Evolutionary conservation across 2,113 vertebrate genomes (phyloP), one percentile per base, ranked within the genome.

Genomic region (Monarcha castaneiventris): DNA sequence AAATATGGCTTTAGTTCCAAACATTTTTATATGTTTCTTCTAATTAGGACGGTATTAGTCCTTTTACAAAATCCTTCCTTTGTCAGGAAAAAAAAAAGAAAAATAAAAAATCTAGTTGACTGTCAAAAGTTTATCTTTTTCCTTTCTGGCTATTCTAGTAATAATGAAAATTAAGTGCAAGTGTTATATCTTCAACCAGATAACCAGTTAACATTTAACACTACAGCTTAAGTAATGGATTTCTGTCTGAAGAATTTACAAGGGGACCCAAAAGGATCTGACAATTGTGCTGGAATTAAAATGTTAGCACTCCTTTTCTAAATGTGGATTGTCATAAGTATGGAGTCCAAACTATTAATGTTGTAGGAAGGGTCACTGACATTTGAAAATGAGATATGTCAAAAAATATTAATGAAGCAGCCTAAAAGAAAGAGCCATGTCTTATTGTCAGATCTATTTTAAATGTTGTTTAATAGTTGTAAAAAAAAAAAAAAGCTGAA

Each of bases 211-310:
- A 9, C 26, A 32, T 23, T 63, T 72, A 80, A 43, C 8, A 23
- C 4, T 84, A n/a, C 35, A 81, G 13, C 3, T 78, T 22, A 87
- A 39, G 30, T 48, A 13, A 39, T 13, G 2, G 35, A 61, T 88
- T 90, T 83, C 35, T 93, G 63, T 33, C n/a, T 76, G 41, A 80
- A 93, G 8, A 69, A 37, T 73, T 92, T 52, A 80, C 7, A 33
- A 25, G 52, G 19, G 7, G 7, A 25, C 17, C 11, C 11, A 56
- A 79, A 88, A 79, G 4, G 6, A 85, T 35, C 5, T 48, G 33
- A 52, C 13, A 39, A 9, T 9, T 39, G 3, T 58, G 11, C 7
- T 86, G 54, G 27, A 83, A 56, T 64, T 79, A 64, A 85, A 85
- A 61, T 3, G 3, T 44, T 85, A 67, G 1, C 6, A n/a, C 33